Evolutionary conservation across 2,113 vertebrate species (phyloP).

Genomic region (Sardina pilchardus): DNA sequence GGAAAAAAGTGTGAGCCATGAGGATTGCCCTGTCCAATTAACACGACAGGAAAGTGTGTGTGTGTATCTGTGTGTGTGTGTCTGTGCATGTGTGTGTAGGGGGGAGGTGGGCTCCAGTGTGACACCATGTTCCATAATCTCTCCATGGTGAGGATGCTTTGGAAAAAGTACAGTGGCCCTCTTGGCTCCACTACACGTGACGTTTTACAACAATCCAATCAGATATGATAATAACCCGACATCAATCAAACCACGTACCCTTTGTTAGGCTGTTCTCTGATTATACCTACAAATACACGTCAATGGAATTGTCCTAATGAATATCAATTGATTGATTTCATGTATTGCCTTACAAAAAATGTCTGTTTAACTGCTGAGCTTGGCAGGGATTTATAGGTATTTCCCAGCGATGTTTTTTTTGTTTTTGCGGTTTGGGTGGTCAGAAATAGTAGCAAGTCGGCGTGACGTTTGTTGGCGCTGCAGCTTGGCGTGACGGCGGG

Average conservation of each 20-base stretch:
- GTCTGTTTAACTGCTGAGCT: not conserved
- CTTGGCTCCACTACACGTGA: not conserved
- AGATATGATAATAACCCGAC: too few relatives aligned
- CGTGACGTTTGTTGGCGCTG: not conserved
- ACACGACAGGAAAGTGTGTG: conserved; percentile 62
- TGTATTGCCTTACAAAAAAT: not conserved
- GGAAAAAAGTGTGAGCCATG: conserved; percentile 59
- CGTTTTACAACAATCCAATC: not conserved
- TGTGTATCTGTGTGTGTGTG: conserved; percentile 37
- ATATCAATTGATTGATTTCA: not conserved
- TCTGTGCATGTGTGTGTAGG: not conserved
- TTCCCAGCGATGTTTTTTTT: not conserved
- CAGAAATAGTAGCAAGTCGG: not conserved
- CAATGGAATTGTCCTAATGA: not conserved
- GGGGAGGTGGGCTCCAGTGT: not conserved
- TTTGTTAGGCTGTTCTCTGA: not conserved
- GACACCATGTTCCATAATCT: conserved; percentile 15
- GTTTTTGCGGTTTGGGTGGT: not conserved
- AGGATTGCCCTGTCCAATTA: conserved; percentile 74
- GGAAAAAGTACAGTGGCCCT: not conserved
- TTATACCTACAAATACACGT: not conserved
- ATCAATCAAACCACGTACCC: not conserved
- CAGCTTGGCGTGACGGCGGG: conserved; percentile 55
- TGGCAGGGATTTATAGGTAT: not conserved
- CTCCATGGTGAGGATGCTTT: not conserved